Conservation (phyloP, 1,140 invertebrate genomes). For the Lutraria rhynchaena region DNA sequence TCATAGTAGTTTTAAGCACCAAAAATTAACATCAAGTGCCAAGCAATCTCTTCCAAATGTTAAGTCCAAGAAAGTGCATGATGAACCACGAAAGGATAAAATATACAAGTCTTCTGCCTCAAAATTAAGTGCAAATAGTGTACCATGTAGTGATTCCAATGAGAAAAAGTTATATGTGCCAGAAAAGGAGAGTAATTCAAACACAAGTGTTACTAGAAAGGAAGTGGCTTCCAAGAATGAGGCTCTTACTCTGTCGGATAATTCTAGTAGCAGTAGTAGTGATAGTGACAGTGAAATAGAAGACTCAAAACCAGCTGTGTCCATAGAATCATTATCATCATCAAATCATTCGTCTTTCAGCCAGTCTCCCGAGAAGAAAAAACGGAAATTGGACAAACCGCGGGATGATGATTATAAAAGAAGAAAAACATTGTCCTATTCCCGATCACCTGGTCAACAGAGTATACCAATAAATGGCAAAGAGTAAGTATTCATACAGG, state of each 20-base stretch:
- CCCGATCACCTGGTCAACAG: conserved; percentile 12
- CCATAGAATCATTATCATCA: conserved; percentile 12
- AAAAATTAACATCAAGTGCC: conserved; percentile 40
- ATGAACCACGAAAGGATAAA: conserved; percentile 17
- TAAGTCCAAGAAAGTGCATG: conserved; percentile 26
- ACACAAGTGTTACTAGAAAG: not conserved
- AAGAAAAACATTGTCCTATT: conserved; percentile 27
- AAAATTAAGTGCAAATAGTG: conserved; percentile 52
- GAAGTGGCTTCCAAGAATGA: not conserved
- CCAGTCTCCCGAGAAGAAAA: conserved; percentile 44
- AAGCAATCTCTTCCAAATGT: conserved; percentile 42
- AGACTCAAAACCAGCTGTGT: not conserved
- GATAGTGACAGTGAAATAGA: conserved; percentile 28
- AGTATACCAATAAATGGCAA: not conserved
- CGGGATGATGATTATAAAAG: conserved; percentile 36
- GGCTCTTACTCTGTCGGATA: conserved; percentile 8
- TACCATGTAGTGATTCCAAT: conserved; percentile 17
- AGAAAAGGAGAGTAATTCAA: conserved; percentile 14
- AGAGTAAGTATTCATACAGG: conserved; percentile 27
- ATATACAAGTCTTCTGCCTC: conserved; percentile 26
- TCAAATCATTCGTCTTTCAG: conserved; percentile 48
- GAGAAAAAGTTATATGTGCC: conserved; percentile 35
- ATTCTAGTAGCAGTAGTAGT: conserved; percentile 20
- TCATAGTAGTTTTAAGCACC: conserved; percentile 15
- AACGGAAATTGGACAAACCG: conserved; percentile 44